phyloP scores from a whole-genome alignment of 2,797 vertebrate species.

The Circus cinereus region DNA sequence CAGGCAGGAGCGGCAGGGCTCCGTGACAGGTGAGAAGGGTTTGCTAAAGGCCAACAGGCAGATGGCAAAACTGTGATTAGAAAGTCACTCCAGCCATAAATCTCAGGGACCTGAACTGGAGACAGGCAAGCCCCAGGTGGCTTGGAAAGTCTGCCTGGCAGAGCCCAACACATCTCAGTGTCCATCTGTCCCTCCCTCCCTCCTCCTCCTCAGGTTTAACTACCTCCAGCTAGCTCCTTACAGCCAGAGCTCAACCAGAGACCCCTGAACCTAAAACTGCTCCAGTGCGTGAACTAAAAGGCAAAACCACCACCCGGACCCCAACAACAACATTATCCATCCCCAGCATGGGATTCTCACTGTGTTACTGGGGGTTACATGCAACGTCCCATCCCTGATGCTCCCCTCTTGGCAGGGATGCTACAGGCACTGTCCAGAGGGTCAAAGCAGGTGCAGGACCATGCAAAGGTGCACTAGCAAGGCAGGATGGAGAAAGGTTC shows the following conservation, averaged over 20 bases:
- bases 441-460: rapidly evolving
- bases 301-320: background rate
- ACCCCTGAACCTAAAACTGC: background rate
- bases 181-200: background rate
- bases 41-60: constrained; percentile 44
- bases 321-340: background rate
- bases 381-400: background rate
- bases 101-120: background rate
- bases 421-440: background rate
- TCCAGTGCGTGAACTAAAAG: background rate
- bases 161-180: rapidly evolving
- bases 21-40: background rate
- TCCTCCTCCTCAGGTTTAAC: background rate
- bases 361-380: rapidly evolving
- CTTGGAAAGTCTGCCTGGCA: background rate
- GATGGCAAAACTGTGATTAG: constrained; percentile 47
- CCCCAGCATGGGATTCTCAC: rapidly evolving
- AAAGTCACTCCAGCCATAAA: constrained; percentile 56
- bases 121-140: constrained; percentile 48
- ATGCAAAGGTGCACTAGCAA: background rate
- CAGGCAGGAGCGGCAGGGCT: background rate
- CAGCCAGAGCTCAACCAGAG: background rate
- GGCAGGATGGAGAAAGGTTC: background rate
- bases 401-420: background rate
- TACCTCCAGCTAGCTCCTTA: background rate